Conservation (phyloP, 2,113 vertebrate species). For the Malurus elegans region DNA sequence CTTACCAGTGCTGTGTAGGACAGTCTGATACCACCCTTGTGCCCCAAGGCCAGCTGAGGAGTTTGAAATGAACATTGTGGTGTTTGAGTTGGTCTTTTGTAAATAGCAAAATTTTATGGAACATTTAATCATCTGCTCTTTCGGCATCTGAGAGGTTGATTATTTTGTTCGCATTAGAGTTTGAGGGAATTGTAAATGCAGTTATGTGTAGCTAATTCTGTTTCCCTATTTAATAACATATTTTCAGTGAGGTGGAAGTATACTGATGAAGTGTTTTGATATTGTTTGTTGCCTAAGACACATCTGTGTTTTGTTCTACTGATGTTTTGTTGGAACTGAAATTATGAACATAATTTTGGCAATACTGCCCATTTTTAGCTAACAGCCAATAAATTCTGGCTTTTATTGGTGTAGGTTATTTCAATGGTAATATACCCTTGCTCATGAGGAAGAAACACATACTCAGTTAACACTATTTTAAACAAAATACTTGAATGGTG, state of each 20-base stretch:
- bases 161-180: background rate
- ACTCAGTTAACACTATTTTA: background rate
- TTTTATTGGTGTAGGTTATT: background rate
- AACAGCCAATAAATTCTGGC: background rate
- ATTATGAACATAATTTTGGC: background rate
- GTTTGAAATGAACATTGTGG: background rate
- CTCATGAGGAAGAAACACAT: background rate
- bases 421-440: background rate
- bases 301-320: background rate
- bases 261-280: background rate
- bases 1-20: fast-evolving
- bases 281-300: background rate
- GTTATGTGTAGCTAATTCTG: background rate
- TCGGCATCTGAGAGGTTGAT: background rate
- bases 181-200: background rate
- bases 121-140: background rate
- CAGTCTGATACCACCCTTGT: background rate
- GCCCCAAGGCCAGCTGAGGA: background rate
- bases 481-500: background rate
- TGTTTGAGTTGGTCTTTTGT: background rate
- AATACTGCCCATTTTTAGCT: background rate
- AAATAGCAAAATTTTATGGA: background rate
- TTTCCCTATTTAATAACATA: background rate
- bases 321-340: background rate
- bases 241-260: background rate